A percentile compares a stretch with the other conserved stretches of the same genome.
phyloP scores from a whole-genome alignment of 2,113 vertebrate genomes.

The Salvelinus fontinalis region DNA sequence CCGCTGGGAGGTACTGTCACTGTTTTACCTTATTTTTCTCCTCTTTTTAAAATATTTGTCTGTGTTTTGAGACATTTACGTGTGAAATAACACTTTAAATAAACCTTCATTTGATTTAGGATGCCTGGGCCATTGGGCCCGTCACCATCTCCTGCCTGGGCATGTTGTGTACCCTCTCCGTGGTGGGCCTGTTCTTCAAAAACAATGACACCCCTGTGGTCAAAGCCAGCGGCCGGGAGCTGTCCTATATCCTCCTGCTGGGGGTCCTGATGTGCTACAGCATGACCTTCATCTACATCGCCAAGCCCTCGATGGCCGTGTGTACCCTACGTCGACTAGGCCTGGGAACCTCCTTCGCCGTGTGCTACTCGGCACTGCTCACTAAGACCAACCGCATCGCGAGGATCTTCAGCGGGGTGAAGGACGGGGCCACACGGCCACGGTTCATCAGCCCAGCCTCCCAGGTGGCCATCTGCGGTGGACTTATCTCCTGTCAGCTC shows the following conservation, averaged over 20 bases:
- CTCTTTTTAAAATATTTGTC: too few relatives aligned
- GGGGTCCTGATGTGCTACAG: slow-evolving; percentile 96
- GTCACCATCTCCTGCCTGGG: slow-evolving; percentile 94
- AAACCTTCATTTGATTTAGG: slow-evolving; percentile 37
- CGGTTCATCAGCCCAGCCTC: slow-evolving; percentile 95
- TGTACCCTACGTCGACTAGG: slow-evolving; percentile 91
- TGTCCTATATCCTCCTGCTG: slow-evolving; percentile 93
- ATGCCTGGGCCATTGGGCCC: slow-evolving; percentile 92
- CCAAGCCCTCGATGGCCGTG: slow-evolving; percentile 88
- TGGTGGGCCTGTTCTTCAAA: slow-evolving; percentile 87
- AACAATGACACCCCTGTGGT: slow-evolving; percentile 93
- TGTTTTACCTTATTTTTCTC: too few relatives aligned
- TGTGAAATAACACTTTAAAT: too few relatives aligned
- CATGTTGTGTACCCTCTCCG: slow-evolving; percentile 88
- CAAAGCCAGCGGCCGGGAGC: slow-evolving; percentile 94
- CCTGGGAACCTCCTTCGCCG: slow-evolving; percentile 90
- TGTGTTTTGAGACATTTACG: too few relatives aligned
- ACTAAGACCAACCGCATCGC: slow-evolving; percentile 98
- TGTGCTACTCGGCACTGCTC: slow-evolving; percentile 95
- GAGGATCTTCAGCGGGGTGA: slow-evolving; percentile 92
- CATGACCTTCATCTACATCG: slow-evolving; percentile 96
- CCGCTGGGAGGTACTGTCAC: slow-evolving; percentile 77
- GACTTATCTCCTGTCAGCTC: slow-evolving; percentile 94
- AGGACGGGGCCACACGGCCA: slow-evolving; percentile 90
- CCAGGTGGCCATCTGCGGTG: slow-evolving; percentile 93